Evolutionary conservation across 2,888 invertebrate species (phyloP), one percentile per base, ranked within the genome.

Genomic region (Chymomyza caudatula): DNA sequence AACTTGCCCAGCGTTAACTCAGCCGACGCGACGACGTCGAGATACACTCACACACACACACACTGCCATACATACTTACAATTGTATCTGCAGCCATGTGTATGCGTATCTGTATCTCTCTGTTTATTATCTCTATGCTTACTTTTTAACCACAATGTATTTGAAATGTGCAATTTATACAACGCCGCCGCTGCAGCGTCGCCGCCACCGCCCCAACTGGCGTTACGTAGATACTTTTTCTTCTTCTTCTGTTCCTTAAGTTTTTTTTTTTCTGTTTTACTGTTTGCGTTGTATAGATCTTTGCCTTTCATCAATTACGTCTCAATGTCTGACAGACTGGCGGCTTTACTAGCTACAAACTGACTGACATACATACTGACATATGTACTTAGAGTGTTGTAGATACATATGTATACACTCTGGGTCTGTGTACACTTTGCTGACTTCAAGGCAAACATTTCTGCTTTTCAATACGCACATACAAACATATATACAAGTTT

Each of bases 61-160:
- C 25, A 52, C 13, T 52, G 47, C 22, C 58, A 60, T 19, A 37
- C 37, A 58, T 15, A 42, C 43, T 49, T n/a, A 47, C 47, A 17
- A 65, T 71, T 69, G 75, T 79, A 74, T 85, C 67, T 77, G 73
- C 70, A 68, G 65, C 43, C 60, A 49, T 63, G 54, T 62, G 65
- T 70, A 56, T 67, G 53, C 71, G 68, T 74, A 63, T 81, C 56
- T 75, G 68, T 74, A 69, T 76, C 68, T 70, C 68, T 68, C 74
- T 69, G 85, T 72, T 69, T 69, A 73, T 23, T 37, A 17, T 29
- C 69, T 69, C 71, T 67, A 71, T 63, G 70, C 69, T 76, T 85
- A 86, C 85, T 74, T 85, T 86, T 85, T 82, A 79, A 76, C 79
- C 77, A 83, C 83, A 83, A 82, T 85, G 86, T 86, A 78, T 84